Base-by-base conservation (phyloP, 1,140 invertebrate genomes). In the Dreissena polymorpha region DNA sequence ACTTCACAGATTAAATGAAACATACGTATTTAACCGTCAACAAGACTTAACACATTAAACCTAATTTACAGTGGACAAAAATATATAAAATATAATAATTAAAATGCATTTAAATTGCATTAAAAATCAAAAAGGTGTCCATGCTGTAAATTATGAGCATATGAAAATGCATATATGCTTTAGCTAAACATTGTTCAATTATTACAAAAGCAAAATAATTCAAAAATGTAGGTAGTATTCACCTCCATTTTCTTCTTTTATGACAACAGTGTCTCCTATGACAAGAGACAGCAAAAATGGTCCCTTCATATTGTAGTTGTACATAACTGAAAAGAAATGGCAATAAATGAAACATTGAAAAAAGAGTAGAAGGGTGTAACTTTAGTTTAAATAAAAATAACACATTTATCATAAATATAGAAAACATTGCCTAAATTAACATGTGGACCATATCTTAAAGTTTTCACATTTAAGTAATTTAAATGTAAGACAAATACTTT, bases 261-360 rank as follows among this genome's bases (percentile, higher is more conserved):
- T 83, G 13, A 76, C 53, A 7, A 83, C 81, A 23, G 72, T 71
- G 21, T 83, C 81, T 25, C 81, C 81, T 60, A 83, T 67, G n/a
- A 55, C 72, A 13, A 83, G 51, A 23, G 39, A 63, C 7, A 83
- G 49, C 25, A 83, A 13, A 64, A 60, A 49, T 10, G 16, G 18
- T 10, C 81, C 81, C 76, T 70, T 76, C 53, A 18, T 51, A 21
- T 77, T 63, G 39, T 76, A 83, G 51, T 83, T 64, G 55, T 74
- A 83, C 10, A 83, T 76, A 63, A 77, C 81, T 83, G 55, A 70
- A 83, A 83, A 63, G 25, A 74, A 55, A 67, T 49, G 51, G 10
- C 65, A 23, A 82, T 39, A 50, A 25, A 29, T 18, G 18, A 29
- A 18, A 16, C 27, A 29, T 68, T 16, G 6, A 29, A 6, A 21